Conservation (phyloP, 2,113 vertebrate species). For the Solea solea region DNA sequence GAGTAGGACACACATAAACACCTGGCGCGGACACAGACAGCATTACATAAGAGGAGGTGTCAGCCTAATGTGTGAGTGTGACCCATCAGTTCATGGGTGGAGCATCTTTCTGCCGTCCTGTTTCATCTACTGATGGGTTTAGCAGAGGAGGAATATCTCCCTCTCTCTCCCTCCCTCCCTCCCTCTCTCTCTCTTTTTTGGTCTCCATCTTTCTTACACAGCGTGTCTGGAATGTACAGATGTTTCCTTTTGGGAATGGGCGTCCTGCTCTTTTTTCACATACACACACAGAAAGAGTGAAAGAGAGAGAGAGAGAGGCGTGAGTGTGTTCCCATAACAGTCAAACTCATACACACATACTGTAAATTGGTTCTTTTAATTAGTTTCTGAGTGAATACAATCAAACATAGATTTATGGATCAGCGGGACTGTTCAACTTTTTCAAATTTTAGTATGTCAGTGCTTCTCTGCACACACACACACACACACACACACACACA, state of each 20-base stretch:
- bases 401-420: neutral
- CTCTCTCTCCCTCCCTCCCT: slow-evolving; percentile 1
- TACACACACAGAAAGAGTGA: slow-evolving; percentile 45
- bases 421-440: neutral
- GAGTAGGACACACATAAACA: slow-evolving; percentile 16
- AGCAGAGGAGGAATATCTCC: slow-evolving; percentile 50
- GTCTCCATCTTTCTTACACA: slow-evolving; percentile 86
- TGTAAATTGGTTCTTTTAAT: slow-evolving; percentile 10
- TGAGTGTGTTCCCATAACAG: slow-evolving; percentile 24
- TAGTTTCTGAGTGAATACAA: slow-evolving; percentile 8
- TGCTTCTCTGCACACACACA: neutral
- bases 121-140: slow-evolving; percentile 63
- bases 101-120: slow-evolving; percentile 37
- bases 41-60: slow-evolving; percentile 39
- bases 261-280: slow-evolving; percentile 77
- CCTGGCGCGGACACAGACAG: slow-evolving; percentile 1
- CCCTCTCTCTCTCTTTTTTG: slow-evolving; percentile 14
- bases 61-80: slow-evolving; percentile 20
- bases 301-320: slow-evolving; percentile 3
- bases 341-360: slow-evolving; percentile 17
- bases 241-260: slow-evolving; percentile 91
- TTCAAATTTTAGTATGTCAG: neutral
- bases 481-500: neutral
- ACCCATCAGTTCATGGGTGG: slow-evolving; percentile 44
- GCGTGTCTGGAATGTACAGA: slow-evolving; percentile 98